Base-by-base conservation (phyloP, 2,113 vertebrate genomes). In the Scomber japonicus region DNA sequence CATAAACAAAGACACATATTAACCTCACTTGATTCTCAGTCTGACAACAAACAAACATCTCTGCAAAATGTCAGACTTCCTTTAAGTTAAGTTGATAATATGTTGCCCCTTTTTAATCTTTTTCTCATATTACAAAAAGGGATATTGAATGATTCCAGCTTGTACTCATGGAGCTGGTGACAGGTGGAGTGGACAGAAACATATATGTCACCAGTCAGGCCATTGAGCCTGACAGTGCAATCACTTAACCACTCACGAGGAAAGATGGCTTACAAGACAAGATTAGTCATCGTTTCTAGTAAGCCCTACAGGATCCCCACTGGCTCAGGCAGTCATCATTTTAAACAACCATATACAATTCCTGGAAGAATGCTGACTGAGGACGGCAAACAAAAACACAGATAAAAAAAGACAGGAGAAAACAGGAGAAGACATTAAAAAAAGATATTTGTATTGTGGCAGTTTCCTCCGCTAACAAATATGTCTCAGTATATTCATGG, bases 261-360 rank as follows among this genome's bases (percentile, higher is more conserved):
- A 21, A 13, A 21, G 1, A 19, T 1, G 3, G 5, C 17, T 48
- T 13, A 14, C 2, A 50, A 9, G 24, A 27, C 17, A 46, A 31
- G 24, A 66, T 56, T 30, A 40, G 48, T 50, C 9, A 57, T 57
- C 1, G 57, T 76, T 57, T 65, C 71, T 46, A 57, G 51, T 45
- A 35, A 12, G 17, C 35, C 35, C n/a, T 4, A 40, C 8, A 45
- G 30, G 59, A 53, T 55, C 9, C 30, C 19, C 6, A 24, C 11
- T 46, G 40, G 16, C 44, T 57, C 50, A 63, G 14, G 40, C 49
- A 27, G 24, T 54, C 51, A 15, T 66, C 11, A 16, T 1, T 40
- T 75, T 80, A 54, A 65, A 75, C 12, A 65, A 45, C 64, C 35
- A 31, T 49, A 64, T 68, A 61, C 24, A 73, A 56, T 35, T 51